Evolutionary conservation across 2,888 invertebrate species (phyloP).

Genomic region (Archips crataeganus): DNA sequence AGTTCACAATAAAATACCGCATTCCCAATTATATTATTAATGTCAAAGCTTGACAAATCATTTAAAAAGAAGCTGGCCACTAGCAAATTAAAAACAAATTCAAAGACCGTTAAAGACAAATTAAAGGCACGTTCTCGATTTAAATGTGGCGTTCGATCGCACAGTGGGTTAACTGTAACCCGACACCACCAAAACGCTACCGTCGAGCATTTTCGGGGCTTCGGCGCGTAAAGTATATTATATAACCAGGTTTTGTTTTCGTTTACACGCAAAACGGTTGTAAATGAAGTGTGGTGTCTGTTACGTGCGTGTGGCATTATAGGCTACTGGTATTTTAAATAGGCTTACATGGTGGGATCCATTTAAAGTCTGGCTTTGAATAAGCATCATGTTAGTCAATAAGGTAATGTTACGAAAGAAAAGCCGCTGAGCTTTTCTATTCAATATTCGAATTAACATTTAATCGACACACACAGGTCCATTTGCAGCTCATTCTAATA

Average conservation of each 20-base stretch:
- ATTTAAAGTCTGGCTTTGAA: neutral
- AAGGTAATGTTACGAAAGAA: too few species aligned
- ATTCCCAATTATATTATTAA: too few species aligned
- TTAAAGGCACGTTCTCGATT: slow-evolving; percentile 66
- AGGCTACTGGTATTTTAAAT: slow-evolving; percentile 32
- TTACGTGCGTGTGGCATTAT: slow-evolving; percentile 40
- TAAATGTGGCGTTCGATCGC: slow-evolving; percentile 69
- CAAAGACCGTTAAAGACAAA: slow-evolving; percentile 67
- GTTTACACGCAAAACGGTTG: slow-evolving; percentile 74
- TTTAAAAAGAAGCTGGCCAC: slow-evolving; percentile 5
- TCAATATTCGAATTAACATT: too few species aligned
- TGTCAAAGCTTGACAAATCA: neutral
- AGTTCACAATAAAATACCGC: neutral
- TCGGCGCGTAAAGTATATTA: slow-evolving; percentile 67
- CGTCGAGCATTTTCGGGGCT: slow-evolving; percentile 80
- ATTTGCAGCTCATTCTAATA: too few species aligned
- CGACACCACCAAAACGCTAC: slow-evolving; percentile 81
- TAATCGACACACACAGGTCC: too few species aligned
- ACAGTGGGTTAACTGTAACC: slow-evolving; percentile 57
- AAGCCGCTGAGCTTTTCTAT: too few species aligned
- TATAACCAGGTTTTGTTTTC: slow-evolving; percentile 75
- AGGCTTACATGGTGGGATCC: slow-evolving; percentile 26
- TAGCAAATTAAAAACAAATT: slow-evolving; percentile 42
- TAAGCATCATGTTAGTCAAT: neutral
- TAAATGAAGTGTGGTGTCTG: slow-evolving; percentile 64